Conservation (phyloP, 2,113 vertebrate genomes). For the Anseranas semipalmata region DNA sequence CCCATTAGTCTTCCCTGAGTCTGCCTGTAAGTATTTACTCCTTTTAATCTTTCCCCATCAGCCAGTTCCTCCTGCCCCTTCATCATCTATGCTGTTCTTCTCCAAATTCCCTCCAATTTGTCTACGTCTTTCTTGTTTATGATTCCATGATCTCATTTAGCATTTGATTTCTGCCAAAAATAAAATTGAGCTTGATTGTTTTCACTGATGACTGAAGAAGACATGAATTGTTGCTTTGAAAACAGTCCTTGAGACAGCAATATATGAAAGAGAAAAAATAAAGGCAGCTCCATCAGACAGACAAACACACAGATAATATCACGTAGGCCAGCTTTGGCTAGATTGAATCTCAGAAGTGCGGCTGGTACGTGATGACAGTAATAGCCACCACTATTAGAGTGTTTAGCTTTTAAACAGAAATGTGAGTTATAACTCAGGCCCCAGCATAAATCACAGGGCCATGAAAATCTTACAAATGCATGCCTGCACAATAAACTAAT, state of each 20-base stretch:
- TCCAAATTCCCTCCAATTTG: constrained; percentile 40
- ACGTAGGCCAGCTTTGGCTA: not conserved
- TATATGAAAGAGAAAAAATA: constrained; percentile 10
- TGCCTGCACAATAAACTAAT: not conserved
- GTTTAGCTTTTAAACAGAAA: constrained; percentile 66
- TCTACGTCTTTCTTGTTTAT: constrained; percentile 61
- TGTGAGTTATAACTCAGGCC: constrained; percentile 45
- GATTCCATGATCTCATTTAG: constrained; percentile 62
- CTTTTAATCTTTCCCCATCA: constrained; percentile 51
- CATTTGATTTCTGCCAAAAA: constrained; percentile 67
- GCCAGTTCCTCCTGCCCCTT: constrained; percentile 19
- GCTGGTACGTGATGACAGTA: constrained; percentile 53
- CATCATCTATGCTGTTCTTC: constrained; percentile 17
- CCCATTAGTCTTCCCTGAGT: not conserved
- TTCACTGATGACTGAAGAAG: constrained; percentile 57
- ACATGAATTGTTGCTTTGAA: constrained; percentile 59
- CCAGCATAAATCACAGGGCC: constrained; percentile 33
- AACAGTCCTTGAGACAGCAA: constrained; percentile 58
- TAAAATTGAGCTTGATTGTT: constrained; percentile 65
- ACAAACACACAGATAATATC: constrained; percentile 32
- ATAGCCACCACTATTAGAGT: constrained; percentile 46
- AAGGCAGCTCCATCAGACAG: constrained; percentile 49
- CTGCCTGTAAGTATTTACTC: constrained; percentile 12
- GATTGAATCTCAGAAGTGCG: constrained; percentile 27
- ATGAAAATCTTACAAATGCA: not conserved